Conservation (phyloP, 1,140 invertebrate genomes). For the Rhysida immarginata region DNA sequence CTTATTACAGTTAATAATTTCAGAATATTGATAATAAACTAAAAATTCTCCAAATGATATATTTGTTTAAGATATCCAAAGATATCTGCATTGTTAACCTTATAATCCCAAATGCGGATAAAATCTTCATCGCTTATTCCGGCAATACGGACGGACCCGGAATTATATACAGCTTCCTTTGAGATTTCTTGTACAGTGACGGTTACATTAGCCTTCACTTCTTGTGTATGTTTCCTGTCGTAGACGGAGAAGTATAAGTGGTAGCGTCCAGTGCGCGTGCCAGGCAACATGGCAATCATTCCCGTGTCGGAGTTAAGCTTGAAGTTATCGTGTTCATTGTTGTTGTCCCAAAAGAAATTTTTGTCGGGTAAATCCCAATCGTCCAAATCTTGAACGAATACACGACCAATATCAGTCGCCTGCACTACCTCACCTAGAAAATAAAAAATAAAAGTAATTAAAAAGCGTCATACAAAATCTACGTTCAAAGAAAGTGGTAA, state of each 20-base stretch:
- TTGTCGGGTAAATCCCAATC: slow-evolving; percentile 97
- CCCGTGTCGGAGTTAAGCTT: slow-evolving; percentile 78
- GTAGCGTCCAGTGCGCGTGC: slow-evolving; percentile 64
- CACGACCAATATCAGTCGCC: slow-evolving; percentile 84
- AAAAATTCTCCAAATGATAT: not conserved
- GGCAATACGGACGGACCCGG: slow-evolving; percentile 78
- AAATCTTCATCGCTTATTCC: slow-evolving; percentile 95
- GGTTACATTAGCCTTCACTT: slow-evolving; percentile 80
- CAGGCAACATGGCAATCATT: slow-evolving; percentile 86
- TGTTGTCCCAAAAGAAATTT: slow-evolving; percentile 80
- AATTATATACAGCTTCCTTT: slow-evolving; percentile 86
- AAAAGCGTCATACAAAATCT: no score
- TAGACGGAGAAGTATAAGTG: slow-evolving; percentile 82
- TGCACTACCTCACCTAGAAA: no score
- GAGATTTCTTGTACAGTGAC: slow-evolving; percentile 85
- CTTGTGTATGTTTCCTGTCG: slow-evolving; percentile 82
- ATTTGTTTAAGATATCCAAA: no score
- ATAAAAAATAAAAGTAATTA: no score
- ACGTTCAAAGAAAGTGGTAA: no score
- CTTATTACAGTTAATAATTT: not conserved
- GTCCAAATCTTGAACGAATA: slow-evolving; percentile 90
- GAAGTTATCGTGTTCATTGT: slow-evolving; percentile 55
- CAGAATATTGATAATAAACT: not conserved
- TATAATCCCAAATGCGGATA: slow-evolving; percentile 83
- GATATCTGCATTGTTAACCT: no score